Base-by-base conservation (phyloP, 2,888 invertebrate species). In the Hedychridium roseum region DNA sequence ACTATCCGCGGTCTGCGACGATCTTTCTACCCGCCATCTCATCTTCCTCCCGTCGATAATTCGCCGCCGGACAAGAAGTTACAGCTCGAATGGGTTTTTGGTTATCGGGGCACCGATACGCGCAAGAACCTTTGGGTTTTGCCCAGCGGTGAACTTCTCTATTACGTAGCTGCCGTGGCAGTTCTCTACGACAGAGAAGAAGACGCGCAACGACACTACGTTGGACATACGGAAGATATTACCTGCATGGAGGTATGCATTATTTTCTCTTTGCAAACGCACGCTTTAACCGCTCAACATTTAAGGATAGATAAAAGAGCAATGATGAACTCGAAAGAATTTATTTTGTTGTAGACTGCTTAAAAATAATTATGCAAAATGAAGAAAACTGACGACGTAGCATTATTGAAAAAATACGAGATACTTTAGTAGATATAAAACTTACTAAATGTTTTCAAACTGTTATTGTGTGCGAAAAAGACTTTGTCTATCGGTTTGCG, bases 1-100 rank as follows among this genome's bases (percentile, higher is more conserved):
- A 91, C 91, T 2, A 92, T 93, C 60, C 85, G 91, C 50, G 93
- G 93, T 0, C 80, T 92, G 21, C 80, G 92, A 49, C 85, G 92
- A 58, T 92, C 92, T 0, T 92, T 93, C 79, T 93, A 92, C 80
- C 92, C 92, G 15, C 92, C 93, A 0, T 85, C 92, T 36, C 92
- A 92, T 70, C 89, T 92, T 76, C 87, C 92, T 2, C 90, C 91
- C 5, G 85, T 90, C 32, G 92, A 93, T 76, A 92, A 91, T 76
- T 82, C 89, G 3, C 92, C 92, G 0, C 96, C 96, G 0, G 90
- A 92, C 35, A 92, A 94, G 80, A 90, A 92, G 72, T 82, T 96
- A 57, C 87, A 90, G 54, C 83, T 97, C 0, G 94, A 95, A 72
- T 97, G 97, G 96, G 95, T 95, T 89, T 96, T 94, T 73, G 97